Base-by-base conservation (phyloP, 2,113 vertebrate genomes). In the Vidua chalybeata region DNA sequence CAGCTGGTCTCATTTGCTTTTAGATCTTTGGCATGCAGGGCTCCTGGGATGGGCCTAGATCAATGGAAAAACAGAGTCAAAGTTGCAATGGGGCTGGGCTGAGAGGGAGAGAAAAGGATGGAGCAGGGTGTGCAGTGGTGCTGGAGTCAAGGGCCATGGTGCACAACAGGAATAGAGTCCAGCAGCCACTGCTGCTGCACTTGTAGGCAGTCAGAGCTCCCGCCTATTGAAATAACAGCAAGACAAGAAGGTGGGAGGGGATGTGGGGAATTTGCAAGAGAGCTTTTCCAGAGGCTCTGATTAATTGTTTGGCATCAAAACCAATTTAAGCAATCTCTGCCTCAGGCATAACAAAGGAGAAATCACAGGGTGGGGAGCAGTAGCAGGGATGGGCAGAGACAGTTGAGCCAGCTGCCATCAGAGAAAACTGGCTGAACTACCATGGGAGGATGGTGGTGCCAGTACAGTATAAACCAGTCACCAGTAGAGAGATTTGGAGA, bases 301-400 rank as follows among this genome's bases (percentile, higher is more conserved):
- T 88, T 88, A 95, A 85, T 69, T 0, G 0, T 78, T 79, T 95
- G 54, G 84, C 78, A 87, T 31, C 33, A 45, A 61, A 28, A 39
- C 37, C 37, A 46, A 33, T 83, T 96, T 94, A 87, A 93, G 87
- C 90, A 95, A 94, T 94, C 72, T 90, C 80, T 71, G 64, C 95
- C 83, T 15, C 39, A 86, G 92, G 96, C 83, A 84, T 66, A 88
- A 85, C 48, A 92, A 94, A 93, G 62, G 28, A 61, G 64, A 86
- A 94, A 71, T 66, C 72, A 54, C 37, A 71, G 79, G 94, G 90
- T 86, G 79, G 86, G 63, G 72, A 91, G 51, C n/a, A 5, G 16
- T 21, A 80, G 46, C 64, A 90, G 64, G 68, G 83, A 90, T 19
- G 73, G 86, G 86, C 90, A 90, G 46, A 64, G 63, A 86, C 75